Evolutionary conservation across 2,888 invertebrate species (phyloP).

Genomic region (Epistrophe grossulariae): DNA sequence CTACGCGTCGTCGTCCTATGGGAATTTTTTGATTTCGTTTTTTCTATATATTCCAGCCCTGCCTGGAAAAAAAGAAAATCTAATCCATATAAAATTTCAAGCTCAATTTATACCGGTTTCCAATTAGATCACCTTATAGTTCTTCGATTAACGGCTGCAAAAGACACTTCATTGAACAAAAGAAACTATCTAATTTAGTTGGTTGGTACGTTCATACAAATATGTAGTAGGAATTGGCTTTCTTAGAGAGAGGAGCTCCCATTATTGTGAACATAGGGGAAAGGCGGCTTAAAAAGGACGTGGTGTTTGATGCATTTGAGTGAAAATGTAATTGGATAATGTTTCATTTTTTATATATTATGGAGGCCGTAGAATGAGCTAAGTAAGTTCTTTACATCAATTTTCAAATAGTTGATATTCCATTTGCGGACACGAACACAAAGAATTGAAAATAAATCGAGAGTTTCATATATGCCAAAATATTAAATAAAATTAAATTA

Average conservation of each 20-base stretch:
- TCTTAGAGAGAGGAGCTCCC: background rate
- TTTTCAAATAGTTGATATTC: too few species aligned
- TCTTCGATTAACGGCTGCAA: constrained; percentile 67
- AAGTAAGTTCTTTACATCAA: too few species aligned
- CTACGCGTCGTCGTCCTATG: constrained; percentile 23
- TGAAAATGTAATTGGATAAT: background rate
- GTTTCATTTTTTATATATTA: background rate
- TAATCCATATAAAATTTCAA: constrained; percentile 17
- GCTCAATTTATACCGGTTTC: constrained; percentile 78
- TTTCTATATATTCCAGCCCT: background rate
- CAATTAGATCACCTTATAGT: constrained; percentile 76
- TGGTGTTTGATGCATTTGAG: background rate
- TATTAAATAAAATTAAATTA: too few species aligned
- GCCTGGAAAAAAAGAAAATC: constrained; percentile 27
- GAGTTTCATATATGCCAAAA: too few species aligned
- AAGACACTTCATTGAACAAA: constrained; percentile 51
- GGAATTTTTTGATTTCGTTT: constrained; percentile 15
- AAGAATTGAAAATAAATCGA: too few species aligned
- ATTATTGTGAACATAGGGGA: constrained; percentile 11
- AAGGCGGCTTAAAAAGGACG: background rate
- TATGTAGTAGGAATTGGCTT: background rate
- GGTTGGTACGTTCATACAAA: background rate
- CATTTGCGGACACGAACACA: too few species aligned
- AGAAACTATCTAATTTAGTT: constrained; percentile 34
- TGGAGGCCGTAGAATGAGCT: too few species aligned